Conservation (phyloP, 2,797 vertebrate genomes). For the Aeoliscus strigatus region DNA sequence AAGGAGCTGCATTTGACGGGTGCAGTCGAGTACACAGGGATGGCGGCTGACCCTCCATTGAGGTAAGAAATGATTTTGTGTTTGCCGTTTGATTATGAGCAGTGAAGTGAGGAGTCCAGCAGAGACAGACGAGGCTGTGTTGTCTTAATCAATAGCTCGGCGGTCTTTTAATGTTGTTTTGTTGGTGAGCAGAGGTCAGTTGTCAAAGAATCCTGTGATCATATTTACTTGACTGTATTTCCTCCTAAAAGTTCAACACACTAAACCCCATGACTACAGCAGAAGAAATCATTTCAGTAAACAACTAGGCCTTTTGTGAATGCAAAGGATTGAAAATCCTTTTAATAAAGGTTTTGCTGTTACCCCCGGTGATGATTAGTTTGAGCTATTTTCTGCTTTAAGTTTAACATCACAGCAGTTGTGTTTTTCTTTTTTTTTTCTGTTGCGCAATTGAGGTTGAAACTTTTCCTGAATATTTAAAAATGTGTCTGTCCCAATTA, state of each 20-base stretch:
- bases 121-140: conserved; percentile 53
- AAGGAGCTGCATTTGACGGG: conserved; percentile 4
- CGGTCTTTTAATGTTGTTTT: conserved; percentile 35
- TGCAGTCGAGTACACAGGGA: conserved; percentile 4
- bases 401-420: not conserved
- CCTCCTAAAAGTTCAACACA: conserved; percentile 41
- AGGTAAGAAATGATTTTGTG: conserved; percentile 48
- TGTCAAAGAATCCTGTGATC: conserved; percentile 63
- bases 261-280: conserved; percentile 57
- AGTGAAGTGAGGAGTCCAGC: conserved; percentile 28
- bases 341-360: conserved; percentile 3
- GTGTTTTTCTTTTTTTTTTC: not conserved
- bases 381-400: conserved; percentile 1
- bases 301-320: conserved; percentile 42
- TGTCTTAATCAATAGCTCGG: conserved; percentile 60
- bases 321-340: conserved; percentile 6
- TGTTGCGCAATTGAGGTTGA: not conserved
- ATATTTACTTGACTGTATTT: conserved; percentile 63
- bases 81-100: conserved; percentile 27
- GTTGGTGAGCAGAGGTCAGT: conserved; percentile 52
- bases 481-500: not conserved
- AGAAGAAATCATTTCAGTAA: conserved; percentile 25
- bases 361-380: not conserved
- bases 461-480: not conserved
- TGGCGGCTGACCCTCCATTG: conserved; percentile 24